phyloP scores from a whole-genome alignment of 2,113 vertebrate genomes.

The Lycocorax pyrrhopterus region DNA sequence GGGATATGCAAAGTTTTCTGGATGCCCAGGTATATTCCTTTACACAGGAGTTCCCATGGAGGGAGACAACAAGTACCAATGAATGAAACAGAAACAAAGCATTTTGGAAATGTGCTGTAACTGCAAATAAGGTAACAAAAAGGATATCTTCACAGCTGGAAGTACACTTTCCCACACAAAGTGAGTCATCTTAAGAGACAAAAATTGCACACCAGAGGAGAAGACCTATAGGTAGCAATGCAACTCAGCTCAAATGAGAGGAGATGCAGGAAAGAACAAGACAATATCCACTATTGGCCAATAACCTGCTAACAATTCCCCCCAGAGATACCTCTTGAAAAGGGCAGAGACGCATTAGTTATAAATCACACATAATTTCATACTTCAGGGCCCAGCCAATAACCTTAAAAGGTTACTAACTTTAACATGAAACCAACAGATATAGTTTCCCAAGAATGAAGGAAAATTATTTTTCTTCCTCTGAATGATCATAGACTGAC shows the following conservation, averaged over 20 bases:
- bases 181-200: not conserved
- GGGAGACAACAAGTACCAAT: not conserved
- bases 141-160: not conserved
- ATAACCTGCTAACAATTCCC: not conserved
- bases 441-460: not conserved
- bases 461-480: not conserved
- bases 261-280: not conserved
- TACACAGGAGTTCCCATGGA: not conserved
- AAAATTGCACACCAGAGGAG: not conserved
- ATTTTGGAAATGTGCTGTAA: not conserved
- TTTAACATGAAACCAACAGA: not conserved
- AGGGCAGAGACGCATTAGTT: not conserved
- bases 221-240: not conserved
- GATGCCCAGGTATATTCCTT: not conserved
- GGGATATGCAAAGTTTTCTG: not conserved
- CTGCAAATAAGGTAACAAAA: not conserved
- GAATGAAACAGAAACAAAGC: not conserved
- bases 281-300: not conserved
- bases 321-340: not conserved
- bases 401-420: not conserved
- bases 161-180: not conserved
- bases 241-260: not conserved
- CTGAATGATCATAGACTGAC: not conserved
- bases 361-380: not conserved
- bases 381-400: not conserved